Base-by-base conservation (phyloP, 2,113 vertebrate genomes). In the Lepus timidus region DNA sequence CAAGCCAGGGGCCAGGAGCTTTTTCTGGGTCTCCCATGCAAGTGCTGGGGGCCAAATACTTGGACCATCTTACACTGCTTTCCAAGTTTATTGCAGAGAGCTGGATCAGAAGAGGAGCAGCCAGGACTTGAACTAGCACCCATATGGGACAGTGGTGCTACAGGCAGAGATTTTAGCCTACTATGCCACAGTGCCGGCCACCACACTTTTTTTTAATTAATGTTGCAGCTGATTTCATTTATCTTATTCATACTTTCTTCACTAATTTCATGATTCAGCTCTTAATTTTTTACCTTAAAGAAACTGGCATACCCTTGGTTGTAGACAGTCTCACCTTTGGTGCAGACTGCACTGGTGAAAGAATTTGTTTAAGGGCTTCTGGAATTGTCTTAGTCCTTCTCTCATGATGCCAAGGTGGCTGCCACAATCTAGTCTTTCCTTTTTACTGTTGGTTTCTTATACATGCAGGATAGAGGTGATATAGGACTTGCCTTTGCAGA, bases 291-390 rank as follows among this genome's bases (percentile, higher is more conserved):
- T 52, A 58, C 10, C 25, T 4, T 0, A 8, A 71, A 20, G 22
- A 61, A 39, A 16, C 80, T 36, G 23, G 51, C 9, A 61, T 22
- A 39, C 14, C 0, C 19, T 39, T 73, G 25, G 22, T 8, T 0
- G 31, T 10, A 29, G 29, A 44, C 1, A 8, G 16, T 27, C 10
- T 36, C 11, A 31, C 31, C 20, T 0, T 0, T 39, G 58, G 36
- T 3, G 10, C 22, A 1, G 0, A 25, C n/a, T 11, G 68, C 19
- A 39, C 10, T 62, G 36, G 29, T 2, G 33, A 11, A 49, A 4
- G 55, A 19, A 62, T 75, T 88, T 76, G 71, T 44, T 17, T 6
- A n/a, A 12, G 49, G 61, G 27, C 61, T 78, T 62, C 31, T 52
- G 6, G 29, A 36, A 8, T 55, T 36, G 16, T 51, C 20, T 8